A percentile compares a stretch with the other conserved stretches of the same genome.
Conservation (phyloP, 2,888 invertebrate species). For the Hirtodrosophila confusa region DNA sequence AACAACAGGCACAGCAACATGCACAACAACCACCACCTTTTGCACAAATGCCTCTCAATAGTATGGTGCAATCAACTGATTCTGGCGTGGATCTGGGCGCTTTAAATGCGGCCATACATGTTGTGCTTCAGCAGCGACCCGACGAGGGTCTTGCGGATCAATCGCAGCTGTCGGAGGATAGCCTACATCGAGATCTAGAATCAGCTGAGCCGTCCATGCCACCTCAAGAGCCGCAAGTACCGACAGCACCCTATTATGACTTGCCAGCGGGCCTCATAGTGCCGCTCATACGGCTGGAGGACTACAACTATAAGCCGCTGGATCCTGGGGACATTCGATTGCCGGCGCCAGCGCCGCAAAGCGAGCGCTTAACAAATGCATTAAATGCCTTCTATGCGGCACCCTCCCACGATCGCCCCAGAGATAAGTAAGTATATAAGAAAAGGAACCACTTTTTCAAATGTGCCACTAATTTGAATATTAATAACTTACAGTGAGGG, state of each 20-base stretch:
- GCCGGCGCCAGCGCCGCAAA: conserved; percentile 97
- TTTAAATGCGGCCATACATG: conserved; percentile 74
- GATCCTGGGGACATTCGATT: conserved; percentile 95
- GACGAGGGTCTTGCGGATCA: conserved; percentile 27
- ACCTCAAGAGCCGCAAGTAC: conserved; percentile 90
- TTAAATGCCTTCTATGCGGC: conserved; percentile 98
- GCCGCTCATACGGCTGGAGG: conserved; percentile 96
- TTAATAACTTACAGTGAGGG: conserved; percentile 89
- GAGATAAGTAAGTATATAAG: conserved; percentile 89
- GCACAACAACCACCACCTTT: conserved; percentile 39
- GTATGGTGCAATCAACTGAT: conserved; percentile 24
- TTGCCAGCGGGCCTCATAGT: conserved; percentile 99
- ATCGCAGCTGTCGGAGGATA: conserved; percentile 12
- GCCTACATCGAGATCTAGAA: conserved; percentile 9
- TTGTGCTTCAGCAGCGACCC: conserved; percentile 56
- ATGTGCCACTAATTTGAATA: background rate
- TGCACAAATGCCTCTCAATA: conserved; percentile 39
- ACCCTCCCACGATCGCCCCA: conserved; percentile 96
- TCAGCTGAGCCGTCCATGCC: conserved; percentile 62
- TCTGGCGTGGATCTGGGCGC: conserved; percentile 58
- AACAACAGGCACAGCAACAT: conserved; percentile 34
- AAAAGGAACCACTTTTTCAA: no score
- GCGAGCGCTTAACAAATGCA: conserved; percentile 95
- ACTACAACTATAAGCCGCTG: conserved; percentile 94
- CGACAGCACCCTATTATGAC: conserved; percentile 97